Conservation (phyloP, 2,888 invertebrate genomes). For the Athalia rosae region DNA sequence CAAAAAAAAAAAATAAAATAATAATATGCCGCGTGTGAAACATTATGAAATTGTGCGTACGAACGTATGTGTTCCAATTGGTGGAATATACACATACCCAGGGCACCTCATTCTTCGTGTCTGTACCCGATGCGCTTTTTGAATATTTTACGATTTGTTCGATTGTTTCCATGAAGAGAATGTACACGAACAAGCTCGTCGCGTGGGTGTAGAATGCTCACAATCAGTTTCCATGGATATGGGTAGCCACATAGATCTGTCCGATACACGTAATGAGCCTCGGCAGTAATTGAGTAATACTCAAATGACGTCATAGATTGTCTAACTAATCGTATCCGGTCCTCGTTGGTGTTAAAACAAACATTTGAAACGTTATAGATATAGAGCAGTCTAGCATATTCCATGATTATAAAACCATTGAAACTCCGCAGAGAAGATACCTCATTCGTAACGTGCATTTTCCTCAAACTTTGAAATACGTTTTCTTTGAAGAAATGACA, state of each 20-base stretch:
- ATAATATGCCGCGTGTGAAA: neutral
- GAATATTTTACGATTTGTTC: slow-evolving; percentile 1
- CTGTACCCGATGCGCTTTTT: neutral
- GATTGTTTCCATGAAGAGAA: slow-evolving; percentile 32
- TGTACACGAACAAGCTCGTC: neutral
- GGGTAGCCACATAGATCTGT: neutral
- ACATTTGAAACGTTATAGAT: neutral
- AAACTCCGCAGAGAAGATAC: neutral
- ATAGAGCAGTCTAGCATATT: neutral
- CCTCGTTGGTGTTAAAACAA: neutral
- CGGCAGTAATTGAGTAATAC: slow-evolving; percentile 16
- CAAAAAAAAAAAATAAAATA: neutral
- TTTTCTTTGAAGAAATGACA: too few species aligned
- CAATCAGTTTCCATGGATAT: too few species aligned
- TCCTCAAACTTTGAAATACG: neutral
- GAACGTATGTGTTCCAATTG: neutral
- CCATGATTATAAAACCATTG: slow-evolving; percentile 18
- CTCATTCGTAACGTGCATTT: neutral
- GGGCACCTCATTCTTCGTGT: slow-evolving; percentile 13
- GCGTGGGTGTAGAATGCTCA: too few species aligned
- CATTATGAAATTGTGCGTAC: neutral
- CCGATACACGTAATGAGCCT: slow-evolving; percentile 9
- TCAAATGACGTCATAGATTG: slow-evolving; percentile 30
- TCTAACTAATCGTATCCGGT: slow-evolving; percentile 28
- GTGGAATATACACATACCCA: neutral